Base-by-base conservation (phyloP, 2,888 invertebrate genomes). In the Ligdia adustata region DNA sequence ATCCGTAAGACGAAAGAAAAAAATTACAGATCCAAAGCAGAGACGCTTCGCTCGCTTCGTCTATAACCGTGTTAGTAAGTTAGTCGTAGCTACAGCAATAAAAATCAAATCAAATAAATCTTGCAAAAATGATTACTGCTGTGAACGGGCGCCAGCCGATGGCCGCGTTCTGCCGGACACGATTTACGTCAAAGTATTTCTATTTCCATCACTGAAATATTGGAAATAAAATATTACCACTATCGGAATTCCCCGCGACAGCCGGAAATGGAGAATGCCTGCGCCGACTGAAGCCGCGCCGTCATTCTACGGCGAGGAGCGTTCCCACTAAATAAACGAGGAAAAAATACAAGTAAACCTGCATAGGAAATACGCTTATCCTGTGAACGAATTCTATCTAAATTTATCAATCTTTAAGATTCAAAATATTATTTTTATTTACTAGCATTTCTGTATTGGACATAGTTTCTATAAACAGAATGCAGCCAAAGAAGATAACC, bases 251-350 rank as follows among this genome's bases (percentile, higher is more conserved):
- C 77, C 78, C 79, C 72, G 76, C 79, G 86, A 85, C 86, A 75
- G 73, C 72, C 85, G 87, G 86, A 88, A 87, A 88, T 89, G 84
- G 85, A 86, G 77, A 80, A 72, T 73, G 79, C 72, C 78, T 74
- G 75, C 77, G 22, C 7, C 7, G 22, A 6, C 7, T 22, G 22
- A 22, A 5, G 18, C 18, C 18, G n/a, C n/a, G n/a, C n/a, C n/a
- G n/a, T n/a, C n/a, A n/a, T n/a, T n/a, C n/a, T n/a, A n/a, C n/a
- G n/a, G n/a, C n/a, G n/a, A n/a, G n/a, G n/a, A n/a, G n/a, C n/a
- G n/a, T n/a, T 18, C 4, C 6, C 24, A 24, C 24, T 24, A 24
- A 4, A 24, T 24, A n/a, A 24, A 24, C 24, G 18, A 5, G n/a
- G n/a, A n/a, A n/a, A 18, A 18, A 6, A 4, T 4, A 9, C n/a